Evolutionary conservation across 1,140 invertebrate genomes (phyloP).

Genomic region (Drosophila nebulosa): DNA sequence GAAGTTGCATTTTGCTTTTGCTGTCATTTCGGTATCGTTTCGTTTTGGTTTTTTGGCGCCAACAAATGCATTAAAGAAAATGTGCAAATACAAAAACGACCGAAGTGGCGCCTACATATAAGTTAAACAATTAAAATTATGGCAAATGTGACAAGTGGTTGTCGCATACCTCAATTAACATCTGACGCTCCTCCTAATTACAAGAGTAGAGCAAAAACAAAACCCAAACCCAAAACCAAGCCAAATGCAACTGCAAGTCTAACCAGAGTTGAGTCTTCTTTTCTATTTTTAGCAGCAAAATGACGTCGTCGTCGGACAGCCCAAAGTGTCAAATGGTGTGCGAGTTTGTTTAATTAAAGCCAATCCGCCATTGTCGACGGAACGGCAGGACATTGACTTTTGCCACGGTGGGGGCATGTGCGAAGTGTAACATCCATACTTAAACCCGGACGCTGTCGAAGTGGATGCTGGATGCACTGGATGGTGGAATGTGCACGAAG

Average conservation of each 20-base stretch:
- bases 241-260: constrained; percentile 43
- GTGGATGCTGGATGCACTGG: not conserved
- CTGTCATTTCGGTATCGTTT: constrained; percentile 22
- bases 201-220: constrained; percentile 41
- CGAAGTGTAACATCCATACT: constrained; percentile 40
- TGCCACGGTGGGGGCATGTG: constrained; percentile 34
- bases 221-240: no score
- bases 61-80: constrained; percentile 67
- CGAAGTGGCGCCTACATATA: constrained; percentile 63
- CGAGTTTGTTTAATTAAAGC: constrained; percentile 65
- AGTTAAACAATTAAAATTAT: constrained; percentile 74
- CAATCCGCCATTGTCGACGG: constrained; percentile 20
- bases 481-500: constrained; percentile 39
- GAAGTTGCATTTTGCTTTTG: constrained; percentile 16
- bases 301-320: constrained; percentile 52
- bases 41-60: constrained; percentile 47
- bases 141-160: constrained; percentile 73
- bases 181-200: constrained; percentile 51
- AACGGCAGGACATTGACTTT: constrained; percentile 10
- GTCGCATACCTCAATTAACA: constrained; percentile 75
- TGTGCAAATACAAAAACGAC: not conserved
- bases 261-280: constrained; percentile 3
- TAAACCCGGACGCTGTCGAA: constrained; percentile 27
- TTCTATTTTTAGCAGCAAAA: constrained; percentile 62
- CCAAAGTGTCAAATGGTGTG: constrained; percentile 45